Evolutionary conservation across 2,113 vertebrate species (phyloP), one percentile per base, ranked within the genome.

Genomic region (Macquaria ambigua): DNA sequence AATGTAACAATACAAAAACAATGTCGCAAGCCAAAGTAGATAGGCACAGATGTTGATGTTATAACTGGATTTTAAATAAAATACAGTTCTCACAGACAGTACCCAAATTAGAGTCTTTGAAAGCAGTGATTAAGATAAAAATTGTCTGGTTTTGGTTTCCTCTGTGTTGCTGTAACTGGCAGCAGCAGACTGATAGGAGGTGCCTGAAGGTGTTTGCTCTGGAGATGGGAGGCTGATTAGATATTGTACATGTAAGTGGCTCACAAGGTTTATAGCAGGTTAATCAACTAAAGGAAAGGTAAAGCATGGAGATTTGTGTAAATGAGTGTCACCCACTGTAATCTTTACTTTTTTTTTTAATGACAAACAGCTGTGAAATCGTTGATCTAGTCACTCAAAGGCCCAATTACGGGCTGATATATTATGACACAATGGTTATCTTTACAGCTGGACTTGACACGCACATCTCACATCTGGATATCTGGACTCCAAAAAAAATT

Each of bases 181-280:
- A 87, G 87, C 71, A 84, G 74, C 78, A 53, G 75, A 85, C 56
- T 76, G 41, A 87, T 66, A 81, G 76, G 55, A 82, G 74, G 81
- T 84, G 89, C 77, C 82, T 63, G 67, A 79, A 84, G 86, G 75
- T 77, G 75, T 89, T 89, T 84, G 81, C 75, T 67, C 69, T 50
- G 55, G 63, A 90, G 84, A 89, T 83, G 73, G 79, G 74, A 82
- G 59, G 52, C 79, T 91, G 89, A 89, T 87, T 88, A 84, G 74
- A 74, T 83, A 84, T 59, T 82, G 59, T 90, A 66, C 69, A 87
- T 80, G 66, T 34, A 82, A 84, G 64, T 56, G 80, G n/a, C 71
- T 83, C 79, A 56, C 8, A 25, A 71, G 78, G 76, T 84, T 84
- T 90, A 64, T 11, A 55, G 77, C 20, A 64, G 68, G 66, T 77